Percentiles rank a stretch among this genome's conserved stretches.
phyloP scores from a whole-genome alignment of 2,888 invertebrate species.

The Conistra vaccinii region DNA sequence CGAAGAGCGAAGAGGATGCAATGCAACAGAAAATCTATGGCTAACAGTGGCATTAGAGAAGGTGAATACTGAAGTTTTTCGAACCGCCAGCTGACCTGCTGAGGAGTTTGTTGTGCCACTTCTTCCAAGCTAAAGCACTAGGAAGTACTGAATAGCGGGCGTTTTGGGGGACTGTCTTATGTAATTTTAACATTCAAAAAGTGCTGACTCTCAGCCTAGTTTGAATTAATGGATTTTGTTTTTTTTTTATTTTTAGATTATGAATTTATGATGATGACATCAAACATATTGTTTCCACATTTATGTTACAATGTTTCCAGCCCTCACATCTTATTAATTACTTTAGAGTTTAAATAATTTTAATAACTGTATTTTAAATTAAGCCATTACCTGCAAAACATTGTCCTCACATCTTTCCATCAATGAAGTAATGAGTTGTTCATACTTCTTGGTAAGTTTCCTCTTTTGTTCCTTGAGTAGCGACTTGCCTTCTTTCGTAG shows the following conservation, averaged over 20 bases:
- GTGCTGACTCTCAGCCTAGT: too few relatives aligned
- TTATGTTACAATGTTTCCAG: not conserved
- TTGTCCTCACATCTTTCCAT: slow-evolving; percentile 88
- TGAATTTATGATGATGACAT: not conserved
- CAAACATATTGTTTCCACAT: not conserved
- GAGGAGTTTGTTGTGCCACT: too few relatives aligned
- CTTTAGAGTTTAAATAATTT: not conserved
- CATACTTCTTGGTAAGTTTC: slow-evolving; percentile 88
- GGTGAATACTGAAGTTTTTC: not conserved
- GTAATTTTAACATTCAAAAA: too few relatives aligned
- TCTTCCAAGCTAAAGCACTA: too few relatives aligned
- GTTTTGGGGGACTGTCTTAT: too few relatives aligned
- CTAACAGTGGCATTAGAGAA: not conserved
- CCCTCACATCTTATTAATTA: not conserved
- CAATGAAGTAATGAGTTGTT: slow-evolving; percentile 87
- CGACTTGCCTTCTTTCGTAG: slow-evolving; percentile 78
- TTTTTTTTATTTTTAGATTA: too few relatives aligned
- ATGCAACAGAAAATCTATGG: not conserved
- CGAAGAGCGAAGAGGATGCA: not conserved
- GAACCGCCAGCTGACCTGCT: too few relatives aligned
- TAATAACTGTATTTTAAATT: not conserved
- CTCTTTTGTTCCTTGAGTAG: slow-evolving; percentile 87
- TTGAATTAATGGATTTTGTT: too few relatives aligned
- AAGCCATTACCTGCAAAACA: slow-evolving; percentile 74
- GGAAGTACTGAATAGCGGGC: too few relatives aligned